Percentiles rank a stretch among this genome's conserved stretches.
Evolutionary conservation across 2,113 vertebrate genomes (phyloP).

Genomic region (Chloropsis cyanopogon): DNA sequence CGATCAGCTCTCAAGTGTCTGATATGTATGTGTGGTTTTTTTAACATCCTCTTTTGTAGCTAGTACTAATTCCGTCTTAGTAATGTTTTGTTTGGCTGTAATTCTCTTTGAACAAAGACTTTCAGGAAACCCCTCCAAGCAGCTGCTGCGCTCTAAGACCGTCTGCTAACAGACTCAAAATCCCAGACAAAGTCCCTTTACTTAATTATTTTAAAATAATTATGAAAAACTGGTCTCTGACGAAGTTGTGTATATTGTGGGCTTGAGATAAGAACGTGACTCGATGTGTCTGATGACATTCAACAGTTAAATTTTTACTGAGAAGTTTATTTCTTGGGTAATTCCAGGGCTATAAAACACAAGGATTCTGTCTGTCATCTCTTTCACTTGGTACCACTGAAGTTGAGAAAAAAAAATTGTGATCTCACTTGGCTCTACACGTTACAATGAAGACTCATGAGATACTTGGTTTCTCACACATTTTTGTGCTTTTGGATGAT

Average conservation of each 20-base stretch:
- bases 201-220: not conserved
- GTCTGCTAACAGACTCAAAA: not conserved
- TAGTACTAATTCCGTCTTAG: not conserved
- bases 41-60: constrained; percentile 37
- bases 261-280: not conserved
- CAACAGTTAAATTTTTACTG: not conserved
- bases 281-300: not conserved
- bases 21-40: constrained; percentile 33
- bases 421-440: not conserved
- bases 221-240: not conserved
- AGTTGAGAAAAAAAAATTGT: not conserved
- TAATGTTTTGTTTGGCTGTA: constrained; percentile 52
- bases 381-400: not conserved
- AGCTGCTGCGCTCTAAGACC: not conserved
- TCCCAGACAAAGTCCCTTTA: not conserved
- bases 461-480: not conserved
- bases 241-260: not conserved
- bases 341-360: not conserved
- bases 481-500: not conserved
- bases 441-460: not conserved
- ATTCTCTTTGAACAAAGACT: constrained; percentile 30
- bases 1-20: constrained; percentile 7
- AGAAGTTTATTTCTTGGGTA: not conserved
- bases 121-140: constrained; percentile 51
- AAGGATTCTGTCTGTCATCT: not conserved